Evolutionary conservation across 2,888 invertebrate species (phyloP).

Genomic region (Phytoseiulus persimilis): DNA sequence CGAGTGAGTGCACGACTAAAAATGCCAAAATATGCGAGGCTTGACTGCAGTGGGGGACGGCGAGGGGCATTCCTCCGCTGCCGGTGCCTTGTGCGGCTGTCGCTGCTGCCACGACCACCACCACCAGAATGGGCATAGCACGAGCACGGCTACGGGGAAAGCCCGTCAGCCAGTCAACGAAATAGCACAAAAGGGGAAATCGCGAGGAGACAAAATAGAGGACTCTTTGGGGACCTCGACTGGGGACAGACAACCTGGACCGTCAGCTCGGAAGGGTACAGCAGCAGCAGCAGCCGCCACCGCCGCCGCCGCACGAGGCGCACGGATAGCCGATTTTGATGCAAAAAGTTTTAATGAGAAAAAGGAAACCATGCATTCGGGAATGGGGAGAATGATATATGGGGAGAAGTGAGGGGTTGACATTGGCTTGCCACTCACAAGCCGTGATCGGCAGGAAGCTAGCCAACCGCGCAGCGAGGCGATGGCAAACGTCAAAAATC

Average conservation of each 20-base stretch:
- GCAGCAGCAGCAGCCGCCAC: not conserved
- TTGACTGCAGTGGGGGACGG: conserved; percentile 9
- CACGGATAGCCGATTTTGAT: conserved; percentile 37
- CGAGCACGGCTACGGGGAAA: not conserved
- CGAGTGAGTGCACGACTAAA: conserved; percentile 25
- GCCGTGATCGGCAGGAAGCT: not conserved
- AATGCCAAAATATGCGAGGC: conserved; percentile 37
- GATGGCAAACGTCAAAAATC: not conserved
- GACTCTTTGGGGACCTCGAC: conserved; percentile 16
- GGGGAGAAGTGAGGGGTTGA: not conserved
- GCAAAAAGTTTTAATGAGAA: conserved; percentile 38
- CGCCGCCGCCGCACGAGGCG: not conserved
- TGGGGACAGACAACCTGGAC: conserved; percentile 33
- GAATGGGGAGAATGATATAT: not conserved
- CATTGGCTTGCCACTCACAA: not conserved
- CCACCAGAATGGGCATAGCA: not conserved
- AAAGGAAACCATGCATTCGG: conserved; percentile 23
- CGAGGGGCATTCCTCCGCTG: conserved; percentile 10
- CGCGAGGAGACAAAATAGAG: conserved; percentile 37
- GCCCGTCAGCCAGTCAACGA: not conserved
- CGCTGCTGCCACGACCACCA: not conserved
- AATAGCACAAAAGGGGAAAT: conserved; percentile 5
- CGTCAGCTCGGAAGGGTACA: conserved; percentile 18
- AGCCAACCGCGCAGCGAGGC: not conserved
- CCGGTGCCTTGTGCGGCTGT: conserved; percentile 10